Percentiles rank a stretch among this genome's conserved stretches.
These are phyloP conservation scores for Oreohelix idahoensis DNA, from an alignment of 1,140 invertebrate species.

Conservation along the genomic window DNA sequence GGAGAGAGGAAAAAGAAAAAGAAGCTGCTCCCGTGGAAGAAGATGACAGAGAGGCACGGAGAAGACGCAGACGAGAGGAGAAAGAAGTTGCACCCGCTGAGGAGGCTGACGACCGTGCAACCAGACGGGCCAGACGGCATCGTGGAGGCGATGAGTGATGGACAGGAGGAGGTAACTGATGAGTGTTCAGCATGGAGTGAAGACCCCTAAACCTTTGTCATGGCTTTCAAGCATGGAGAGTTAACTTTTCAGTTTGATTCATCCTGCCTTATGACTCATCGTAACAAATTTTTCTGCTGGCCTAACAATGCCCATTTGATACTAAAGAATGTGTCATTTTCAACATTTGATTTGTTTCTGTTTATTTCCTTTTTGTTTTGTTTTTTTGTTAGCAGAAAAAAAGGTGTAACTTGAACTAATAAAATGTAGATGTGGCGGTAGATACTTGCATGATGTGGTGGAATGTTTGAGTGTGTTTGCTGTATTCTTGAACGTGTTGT, in stretches of 20 bases:
- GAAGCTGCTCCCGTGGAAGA: slow-evolving; percentile 25
- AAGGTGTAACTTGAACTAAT: neutral
- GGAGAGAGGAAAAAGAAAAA: slow-evolving; percentile 36
- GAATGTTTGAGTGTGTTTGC: neutral
- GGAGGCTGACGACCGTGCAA: slow-evolving; percentile 33
- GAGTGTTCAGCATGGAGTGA: slow-evolving; percentile 20
- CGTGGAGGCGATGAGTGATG: slow-evolving; percentile 29
- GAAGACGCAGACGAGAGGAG: slow-evolving; percentile 42
- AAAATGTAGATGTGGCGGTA: neutral
- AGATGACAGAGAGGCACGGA: slow-evolving; percentile 40
- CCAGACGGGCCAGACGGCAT: slow-evolving; percentile 26
- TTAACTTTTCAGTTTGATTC: neutral
- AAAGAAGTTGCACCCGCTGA: slow-evolving; percentile 35
- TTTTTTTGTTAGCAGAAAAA: neutral
- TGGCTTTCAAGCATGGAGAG: neutral
- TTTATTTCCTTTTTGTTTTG: neutral
- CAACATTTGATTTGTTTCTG: neutral
- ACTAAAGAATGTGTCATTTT: neutral
- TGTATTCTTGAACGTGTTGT: too few species aligned
- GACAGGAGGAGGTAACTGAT: slow-evolving; percentile 24
- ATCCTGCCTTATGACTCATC: neutral
- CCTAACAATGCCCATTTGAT: neutral
- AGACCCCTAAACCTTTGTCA: neutral
- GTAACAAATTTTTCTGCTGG: neutral
- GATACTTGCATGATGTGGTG: neutral